Evolutionary conservation across 2,113 vertebrate genomes (phyloP), one percentile per base, ranked within the genome.

Genomic region (Upupa epops): DNA sequence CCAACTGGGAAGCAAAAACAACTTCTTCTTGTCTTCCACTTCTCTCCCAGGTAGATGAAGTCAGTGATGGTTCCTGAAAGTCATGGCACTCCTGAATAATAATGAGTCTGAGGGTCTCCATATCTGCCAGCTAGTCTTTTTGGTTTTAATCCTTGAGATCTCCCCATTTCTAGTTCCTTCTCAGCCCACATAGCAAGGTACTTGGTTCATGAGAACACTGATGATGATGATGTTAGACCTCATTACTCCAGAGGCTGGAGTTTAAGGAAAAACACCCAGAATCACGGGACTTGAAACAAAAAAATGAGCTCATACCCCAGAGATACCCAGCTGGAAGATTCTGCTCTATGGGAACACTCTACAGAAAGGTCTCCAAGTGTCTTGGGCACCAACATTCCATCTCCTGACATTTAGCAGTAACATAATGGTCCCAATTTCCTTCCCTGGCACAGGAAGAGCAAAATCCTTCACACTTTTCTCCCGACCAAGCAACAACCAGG

Each of bases 311-410:
- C 89, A 89, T 60, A 56, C 5, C 29, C 74, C 40, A 76, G 60
- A 95, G 92, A 9, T 34, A 78, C 84, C 86, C 86, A 90, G 42
- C 63, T 85, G 71, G 46, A 78, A 91, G 68, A 92, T 52, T 73
- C 89, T 28, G 36, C 63, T 61, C 61, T 9, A 61, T 83, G 59
- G 42, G 65, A 94, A 90, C 5, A 1, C 5, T 42, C 46, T 51
- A 31, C 51, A 58, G 40, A 42, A 46, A 82, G n/a, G 4, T 66
- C 74, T 86, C 63, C 55, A 54, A 75, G 45, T 7, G 13, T 26
- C 70, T 63, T 76, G 71, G n/a, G 68, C 71, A 87, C 56, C 74
- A 63, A 11, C 10, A 2, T 49, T n/a, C 14, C 59, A 70, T 75
- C 69, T 94, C 65, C 31, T 69, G 88, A 14, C 32, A 6, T 64